Evolutionary conservation across 2,797 vertebrate genomes (phyloP).

Genomic region (Lutjanus campechanus): DNA sequence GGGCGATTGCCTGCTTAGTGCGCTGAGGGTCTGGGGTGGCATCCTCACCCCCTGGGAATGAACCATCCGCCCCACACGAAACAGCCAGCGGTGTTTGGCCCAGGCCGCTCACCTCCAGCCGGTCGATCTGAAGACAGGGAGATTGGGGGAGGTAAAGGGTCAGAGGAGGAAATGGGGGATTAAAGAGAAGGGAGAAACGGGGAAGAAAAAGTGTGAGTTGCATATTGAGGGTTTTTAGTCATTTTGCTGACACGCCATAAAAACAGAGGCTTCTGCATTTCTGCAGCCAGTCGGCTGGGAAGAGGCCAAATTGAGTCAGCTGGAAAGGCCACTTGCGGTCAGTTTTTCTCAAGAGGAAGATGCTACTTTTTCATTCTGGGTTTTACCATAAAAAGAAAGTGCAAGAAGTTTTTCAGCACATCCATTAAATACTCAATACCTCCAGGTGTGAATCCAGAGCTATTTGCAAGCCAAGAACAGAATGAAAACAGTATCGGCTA

Average conservation of each 20-base stretch:
- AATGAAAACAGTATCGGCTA: conserved; percentile 5
- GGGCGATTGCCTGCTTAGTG: conserved; percentile 95
- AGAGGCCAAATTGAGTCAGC: conserved; percentile 31
- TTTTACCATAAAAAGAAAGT: conserved; percentile 66
- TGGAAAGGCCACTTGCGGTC: conserved; percentile 52
- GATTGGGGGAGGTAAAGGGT: background rate
- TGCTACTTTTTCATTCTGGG: background rate
- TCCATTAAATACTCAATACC: background rate
- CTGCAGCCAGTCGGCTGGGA: conserved; percentile 5
- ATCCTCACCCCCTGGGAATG: conserved; percentile 89
- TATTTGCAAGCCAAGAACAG: background rate
- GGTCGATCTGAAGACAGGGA: conserved; percentile 89
- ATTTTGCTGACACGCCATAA: conserved; percentile 69
- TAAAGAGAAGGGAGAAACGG: background rate
- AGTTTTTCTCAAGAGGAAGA: conserved; percentile 54
- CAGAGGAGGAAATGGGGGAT: conserved; percentile 12
- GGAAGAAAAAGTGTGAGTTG: conserved; percentile 30
- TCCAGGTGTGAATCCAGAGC: background rate
- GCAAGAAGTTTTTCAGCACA: background rate
- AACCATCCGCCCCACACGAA: conserved; percentile 90
- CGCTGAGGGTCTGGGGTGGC: conserved; percentile 93
- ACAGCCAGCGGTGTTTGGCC: conserved; percentile 82
- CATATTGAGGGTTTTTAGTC: conserved; percentile 39
- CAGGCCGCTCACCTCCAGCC: conserved; percentile 92
- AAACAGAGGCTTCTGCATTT: conserved; percentile 68